Evolutionary conservation across 2,797 vertebrate genomes (phyloP).

Genomic region (Sebastes alutus): DNA sequence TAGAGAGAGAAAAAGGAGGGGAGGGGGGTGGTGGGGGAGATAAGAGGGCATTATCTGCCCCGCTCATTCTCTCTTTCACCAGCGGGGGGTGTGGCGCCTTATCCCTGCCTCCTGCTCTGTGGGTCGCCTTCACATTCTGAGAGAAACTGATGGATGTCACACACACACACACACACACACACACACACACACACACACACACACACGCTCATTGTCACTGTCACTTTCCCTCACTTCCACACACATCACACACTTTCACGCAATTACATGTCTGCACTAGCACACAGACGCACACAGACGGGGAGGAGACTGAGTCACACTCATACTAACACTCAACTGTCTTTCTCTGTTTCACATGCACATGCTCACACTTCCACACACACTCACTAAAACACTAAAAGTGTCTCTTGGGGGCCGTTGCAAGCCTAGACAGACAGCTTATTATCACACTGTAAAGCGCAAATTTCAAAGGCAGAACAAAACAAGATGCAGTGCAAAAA

Average conservation of each 20-base stretch:
- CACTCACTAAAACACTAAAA: neutral
- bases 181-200: neutral
- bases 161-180: constrained; percentile 22
- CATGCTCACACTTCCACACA: neutral
- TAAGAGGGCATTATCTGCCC: constrained; percentile 74
- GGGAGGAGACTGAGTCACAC: constrained; percentile 1
- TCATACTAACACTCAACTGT: constrained; percentile 6
- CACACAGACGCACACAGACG: neutral
- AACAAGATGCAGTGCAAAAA: constrained; percentile 19
- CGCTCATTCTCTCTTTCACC: constrained; percentile 70
- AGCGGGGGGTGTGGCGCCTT: constrained; percentile 68
- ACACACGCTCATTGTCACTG: neutral
- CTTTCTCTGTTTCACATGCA: constrained; percentile 8
- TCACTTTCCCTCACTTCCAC: constrained; percentile 32
- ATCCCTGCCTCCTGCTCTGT: constrained; percentile 64
- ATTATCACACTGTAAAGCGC: constrained; percentile 49
- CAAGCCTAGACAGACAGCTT: constrained; percentile 47
- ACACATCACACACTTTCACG: constrained; percentile 27
- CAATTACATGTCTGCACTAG: constrained; percentile 12
- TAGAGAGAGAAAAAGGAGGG: constrained; percentile 30
- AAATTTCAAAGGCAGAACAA: constrained; percentile 60
- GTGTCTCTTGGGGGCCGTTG: constrained; percentile 22
- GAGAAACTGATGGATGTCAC: constrained; percentile 61
- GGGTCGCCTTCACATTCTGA: constrained; percentile 62
- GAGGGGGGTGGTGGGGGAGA: constrained; percentile 40